Evolutionary conservation across 2,113 vertebrate genomes (phyloP).

Genomic region (Lophotis ruficrista): DNA sequence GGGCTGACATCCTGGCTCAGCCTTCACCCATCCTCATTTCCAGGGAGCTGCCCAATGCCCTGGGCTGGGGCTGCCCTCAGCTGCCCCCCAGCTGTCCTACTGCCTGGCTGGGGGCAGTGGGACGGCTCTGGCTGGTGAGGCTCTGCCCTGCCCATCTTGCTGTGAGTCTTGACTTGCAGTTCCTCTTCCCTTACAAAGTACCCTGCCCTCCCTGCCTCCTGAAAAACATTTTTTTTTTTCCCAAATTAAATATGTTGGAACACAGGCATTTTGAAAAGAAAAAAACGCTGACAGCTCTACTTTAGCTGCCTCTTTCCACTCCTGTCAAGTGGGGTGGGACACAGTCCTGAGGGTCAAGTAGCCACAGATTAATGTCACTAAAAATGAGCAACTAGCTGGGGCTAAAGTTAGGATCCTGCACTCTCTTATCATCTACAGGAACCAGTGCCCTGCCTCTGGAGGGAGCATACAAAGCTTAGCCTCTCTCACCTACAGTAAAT

Average conservation of each 20-base stretch:
- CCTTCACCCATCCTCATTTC: accelerated
- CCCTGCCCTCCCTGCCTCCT: background rate
- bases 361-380: background rate
- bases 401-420: background rate
- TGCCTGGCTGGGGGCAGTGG: background rate
- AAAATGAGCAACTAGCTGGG: background rate
- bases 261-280: background rate
- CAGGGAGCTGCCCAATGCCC: accelerated
- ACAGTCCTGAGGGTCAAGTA: background rate
- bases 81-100: background rate
- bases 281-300: background rate
- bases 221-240: background rate
- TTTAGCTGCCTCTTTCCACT: background rate
- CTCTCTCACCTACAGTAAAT: background rate
- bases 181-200: background rate
- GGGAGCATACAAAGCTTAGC: background rate
- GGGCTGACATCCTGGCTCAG: background rate
- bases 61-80: background rate
- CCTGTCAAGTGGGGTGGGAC: background rate
- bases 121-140: accelerated
- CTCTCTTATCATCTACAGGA: background rate
- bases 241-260: background rate
- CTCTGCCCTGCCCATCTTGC: background rate
- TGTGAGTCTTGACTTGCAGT: background rate
- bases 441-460: background rate